phyloP scores from a whole-genome alignment of 2,113 vertebrate species.

The Myiagra hebetior region DNA sequence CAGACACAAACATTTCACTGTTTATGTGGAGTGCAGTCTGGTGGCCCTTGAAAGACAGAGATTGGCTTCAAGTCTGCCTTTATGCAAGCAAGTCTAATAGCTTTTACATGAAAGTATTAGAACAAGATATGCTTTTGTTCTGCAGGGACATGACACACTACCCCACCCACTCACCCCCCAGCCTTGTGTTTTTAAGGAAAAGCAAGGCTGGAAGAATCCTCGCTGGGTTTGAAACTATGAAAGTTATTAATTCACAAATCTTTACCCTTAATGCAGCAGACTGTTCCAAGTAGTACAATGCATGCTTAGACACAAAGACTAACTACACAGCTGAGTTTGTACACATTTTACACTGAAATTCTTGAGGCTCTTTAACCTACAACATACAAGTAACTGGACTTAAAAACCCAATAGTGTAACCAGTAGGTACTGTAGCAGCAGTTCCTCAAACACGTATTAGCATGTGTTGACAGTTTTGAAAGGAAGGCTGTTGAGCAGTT shows the following conservation, averaged over 20 bases:
- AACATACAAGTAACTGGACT: neutral
- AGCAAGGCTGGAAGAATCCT: neutral
- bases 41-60: neutral
- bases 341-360: neutral
- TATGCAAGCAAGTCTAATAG: neutral
- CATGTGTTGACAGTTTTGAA: slow-evolving; percentile 15
- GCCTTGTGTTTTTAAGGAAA: neutral
- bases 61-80: neutral
- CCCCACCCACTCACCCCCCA: neutral
- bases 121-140: slow-evolving; percentile 6
- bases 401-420: neutral
- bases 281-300: neutral
- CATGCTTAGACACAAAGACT: neutral
- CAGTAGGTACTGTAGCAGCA: neutral
- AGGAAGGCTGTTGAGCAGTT: slow-evolving; percentile 42
- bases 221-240: neutral
- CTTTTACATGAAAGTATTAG: neutral
- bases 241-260: neutral
- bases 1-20: neutral
- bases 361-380: neutral
- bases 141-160: neutral
- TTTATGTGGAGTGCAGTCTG: neutral
- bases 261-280: neutral
- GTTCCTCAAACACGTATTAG: slow-evolving; percentile 18
- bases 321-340: neutral